A percentile compares a stretch with the other conserved stretches of the same genome.
These are phyloP conservation scores for Rhagonycha lutea DNA, from an alignment of 2,888 invertebrate species.

Conservation along the genomic window DNA sequence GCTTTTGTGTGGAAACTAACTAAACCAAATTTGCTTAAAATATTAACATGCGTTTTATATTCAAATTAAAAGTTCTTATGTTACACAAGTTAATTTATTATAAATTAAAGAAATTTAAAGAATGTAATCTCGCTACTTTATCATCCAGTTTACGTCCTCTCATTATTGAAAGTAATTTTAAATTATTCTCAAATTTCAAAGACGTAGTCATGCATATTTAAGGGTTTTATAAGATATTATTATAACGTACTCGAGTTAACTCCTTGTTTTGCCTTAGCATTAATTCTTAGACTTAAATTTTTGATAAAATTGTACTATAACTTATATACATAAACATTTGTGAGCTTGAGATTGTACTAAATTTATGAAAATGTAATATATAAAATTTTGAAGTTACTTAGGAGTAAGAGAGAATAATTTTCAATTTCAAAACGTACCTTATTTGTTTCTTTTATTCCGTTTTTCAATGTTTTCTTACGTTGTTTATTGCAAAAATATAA, in stretches of 20 bases:
- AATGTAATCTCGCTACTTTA: background rate
- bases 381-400: background rate
- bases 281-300: slow-evolving; percentile 12
- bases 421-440: background rate
- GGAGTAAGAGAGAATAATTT: background rate
- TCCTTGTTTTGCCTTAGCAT: slow-evolving; percentile 8
- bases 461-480: background rate
- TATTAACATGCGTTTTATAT: background rate
- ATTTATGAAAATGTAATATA: background rate
- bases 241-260: slow-evolving; percentile 13
- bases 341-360: background rate
- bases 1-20: slow-evolving; percentile 7
- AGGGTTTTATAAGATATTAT: slow-evolving; percentile 14
- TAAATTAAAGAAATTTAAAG: background rate
- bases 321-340: background rate
- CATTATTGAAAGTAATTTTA: background rate
- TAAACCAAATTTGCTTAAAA: background rate
- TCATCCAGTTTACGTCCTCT: background rate
- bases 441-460: background rate
- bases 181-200: slow-evolving; percentile 4
- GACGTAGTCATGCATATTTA: slow-evolving; percentile 18
- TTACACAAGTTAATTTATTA: background rate
- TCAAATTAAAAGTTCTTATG: background rate
- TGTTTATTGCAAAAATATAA: background rate
- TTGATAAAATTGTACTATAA: slow-evolving; percentile 1